phyloP scores from a whole-genome alignment of 2,113 vertebrate species.

The Cebus imitator region DNA sequence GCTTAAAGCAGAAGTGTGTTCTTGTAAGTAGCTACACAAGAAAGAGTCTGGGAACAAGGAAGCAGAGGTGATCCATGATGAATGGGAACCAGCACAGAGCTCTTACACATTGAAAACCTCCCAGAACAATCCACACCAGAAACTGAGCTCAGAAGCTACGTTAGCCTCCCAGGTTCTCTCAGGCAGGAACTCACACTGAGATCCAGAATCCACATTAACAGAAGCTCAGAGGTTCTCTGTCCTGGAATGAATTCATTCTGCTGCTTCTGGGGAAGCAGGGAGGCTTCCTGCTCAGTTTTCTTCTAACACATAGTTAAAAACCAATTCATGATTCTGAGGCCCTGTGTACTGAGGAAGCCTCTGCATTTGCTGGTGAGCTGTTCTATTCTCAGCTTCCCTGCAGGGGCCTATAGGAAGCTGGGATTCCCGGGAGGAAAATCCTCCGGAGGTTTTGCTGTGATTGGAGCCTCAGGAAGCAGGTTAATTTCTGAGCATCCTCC shows the following conservation, averaged over 20 bases:
- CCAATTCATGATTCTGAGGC: background rate
- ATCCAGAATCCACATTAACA: background rate
- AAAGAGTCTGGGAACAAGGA: background rate
- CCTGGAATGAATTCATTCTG: background rate
- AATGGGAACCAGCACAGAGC: background rate
- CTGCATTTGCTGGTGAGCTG: background rate
- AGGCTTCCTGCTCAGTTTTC: background rate
- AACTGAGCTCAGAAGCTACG: background rate
- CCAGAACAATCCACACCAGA: background rate
- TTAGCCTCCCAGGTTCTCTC: background rate
- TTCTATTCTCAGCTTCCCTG: background rate
- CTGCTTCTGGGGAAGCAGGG: background rate
- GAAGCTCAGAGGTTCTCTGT: too few species aligned
- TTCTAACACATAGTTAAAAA: background rate
- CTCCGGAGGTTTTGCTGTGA: rapidly evolving
- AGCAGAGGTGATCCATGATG: background rate
- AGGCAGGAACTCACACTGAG: background rate
- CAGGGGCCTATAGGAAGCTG: background rate
- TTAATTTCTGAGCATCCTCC: background rate
- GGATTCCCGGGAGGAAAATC: background rate
- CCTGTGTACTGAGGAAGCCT: background rate
- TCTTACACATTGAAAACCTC: rapidly evolving
- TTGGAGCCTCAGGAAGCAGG: rapidly evolving
- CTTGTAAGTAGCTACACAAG: background rate
- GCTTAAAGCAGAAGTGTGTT: background rate